Conservation (phyloP, 2,113 vertebrate species). For the Microcebus lehilahytsara region DNA sequence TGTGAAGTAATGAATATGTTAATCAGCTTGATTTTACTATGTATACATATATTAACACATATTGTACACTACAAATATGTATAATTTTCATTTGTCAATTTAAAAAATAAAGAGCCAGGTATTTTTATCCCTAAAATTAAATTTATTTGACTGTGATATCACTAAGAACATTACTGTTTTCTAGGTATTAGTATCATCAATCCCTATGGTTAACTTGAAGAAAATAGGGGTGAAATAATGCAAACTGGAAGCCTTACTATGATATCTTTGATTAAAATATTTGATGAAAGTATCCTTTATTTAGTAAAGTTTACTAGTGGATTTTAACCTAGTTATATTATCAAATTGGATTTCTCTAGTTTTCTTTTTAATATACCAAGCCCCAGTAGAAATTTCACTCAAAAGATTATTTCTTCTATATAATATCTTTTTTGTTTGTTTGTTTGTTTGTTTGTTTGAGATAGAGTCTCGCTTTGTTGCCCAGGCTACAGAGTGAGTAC, state of each 20-base stretch:
- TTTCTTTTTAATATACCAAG: background rate
- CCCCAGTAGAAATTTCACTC: background rate
- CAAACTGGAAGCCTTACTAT: background rate
- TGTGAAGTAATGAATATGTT: background rate
- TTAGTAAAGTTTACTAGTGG: background rate
- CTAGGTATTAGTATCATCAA: background rate
- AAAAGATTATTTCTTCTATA: background rate
- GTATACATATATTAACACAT: background rate
- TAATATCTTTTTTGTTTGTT: background rate
- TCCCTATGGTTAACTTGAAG: background rate
- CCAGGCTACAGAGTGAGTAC: too few relatives aligned
- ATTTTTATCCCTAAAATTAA: background rate
- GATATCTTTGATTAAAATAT: background rate
- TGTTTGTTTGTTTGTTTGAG: too few relatives aligned
- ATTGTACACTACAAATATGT: background rate
- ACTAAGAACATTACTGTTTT: background rate
- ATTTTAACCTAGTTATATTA: background rate
- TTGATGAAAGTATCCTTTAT: background rate
- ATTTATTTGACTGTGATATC: background rate
- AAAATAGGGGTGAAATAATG: constrained; percentile 7
- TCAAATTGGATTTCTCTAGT: background rate
- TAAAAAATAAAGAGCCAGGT: background rate
- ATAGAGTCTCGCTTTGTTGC: too few relatives aligned
- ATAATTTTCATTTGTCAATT: background rate
- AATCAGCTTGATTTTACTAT: background rate